Conservation (phyloP, 1,140 invertebrate genomes). For the Drosophila albomicans region DNA sequence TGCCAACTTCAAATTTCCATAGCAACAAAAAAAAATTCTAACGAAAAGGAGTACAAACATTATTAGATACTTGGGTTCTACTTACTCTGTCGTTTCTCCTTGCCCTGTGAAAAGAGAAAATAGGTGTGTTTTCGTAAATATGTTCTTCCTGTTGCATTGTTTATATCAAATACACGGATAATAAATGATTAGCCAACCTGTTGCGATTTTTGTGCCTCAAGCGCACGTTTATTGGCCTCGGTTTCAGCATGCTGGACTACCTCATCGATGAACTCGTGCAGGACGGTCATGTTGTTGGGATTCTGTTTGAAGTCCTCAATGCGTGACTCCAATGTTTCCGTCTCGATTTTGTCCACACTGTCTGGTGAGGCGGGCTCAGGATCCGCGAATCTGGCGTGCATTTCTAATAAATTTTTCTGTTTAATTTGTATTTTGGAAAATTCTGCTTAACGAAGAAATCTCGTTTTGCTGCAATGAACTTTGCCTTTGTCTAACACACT, state of each 20-base stretch:
- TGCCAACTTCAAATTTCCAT: conserved; percentile 64
- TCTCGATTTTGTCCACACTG: conserved; percentile 56
- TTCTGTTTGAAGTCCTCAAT: conserved; percentile 79
- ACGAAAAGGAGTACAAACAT: conserved; percentile 2
- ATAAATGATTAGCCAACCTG: conserved; percentile 71
- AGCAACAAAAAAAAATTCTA: conserved; percentile 21
- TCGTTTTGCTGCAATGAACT: conserved; percentile 13
- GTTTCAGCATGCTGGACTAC: conserved; percentile 76
- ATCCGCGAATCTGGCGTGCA: conserved; percentile 82
- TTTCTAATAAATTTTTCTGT: conserved; percentile 50
- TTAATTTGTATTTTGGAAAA: conserved; percentile 11
- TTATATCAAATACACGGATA: conserved; percentile 8
- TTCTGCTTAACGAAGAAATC: not conserved
- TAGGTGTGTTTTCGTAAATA: conserved; percentile 23
- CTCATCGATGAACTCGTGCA: conserved; percentile 78
- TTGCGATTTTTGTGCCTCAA: conserved; percentile 75
- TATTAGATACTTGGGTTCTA: conserved; percentile 27
- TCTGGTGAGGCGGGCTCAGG: conserved; percentile 71
- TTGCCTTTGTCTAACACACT: conserved; percentile 54
- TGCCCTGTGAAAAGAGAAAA: conserved; percentile 64
- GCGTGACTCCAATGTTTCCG: conserved; percentile 64
- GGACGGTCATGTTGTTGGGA: conserved; percentile 75
- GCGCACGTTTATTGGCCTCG: conserved; percentile 69
- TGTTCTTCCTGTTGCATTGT: conserved; percentile 9
- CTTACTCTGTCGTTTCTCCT: conserved; percentile 82